Percentiles rank a stretch among this genome's conserved stretches.
Conservation (phyloP, 2,797 vertebrate genomes). For the Lepidocolaptes lacrymiger region DNA sequence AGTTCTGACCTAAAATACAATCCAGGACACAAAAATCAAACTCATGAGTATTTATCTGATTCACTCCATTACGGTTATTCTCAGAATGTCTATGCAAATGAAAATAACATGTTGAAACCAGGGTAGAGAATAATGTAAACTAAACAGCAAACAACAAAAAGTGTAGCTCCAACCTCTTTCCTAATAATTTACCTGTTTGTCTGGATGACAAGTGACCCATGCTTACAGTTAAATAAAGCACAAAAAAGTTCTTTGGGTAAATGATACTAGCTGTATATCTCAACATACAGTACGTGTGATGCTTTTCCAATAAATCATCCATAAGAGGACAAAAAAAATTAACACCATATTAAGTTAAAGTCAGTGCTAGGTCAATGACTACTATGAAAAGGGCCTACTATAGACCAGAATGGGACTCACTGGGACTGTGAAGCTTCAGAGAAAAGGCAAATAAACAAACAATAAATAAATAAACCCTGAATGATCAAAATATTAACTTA, state of each 20-base stretch:
- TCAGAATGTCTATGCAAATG: neutral
- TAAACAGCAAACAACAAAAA: neutral
- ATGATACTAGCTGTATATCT: neutral
- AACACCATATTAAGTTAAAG: neutral
- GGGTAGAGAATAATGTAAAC: neutral
- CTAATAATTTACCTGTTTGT: neutral
- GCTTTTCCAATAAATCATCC: neutral
- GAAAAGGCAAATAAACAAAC: constrained; percentile 57
- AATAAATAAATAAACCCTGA: constrained; percentile 66
- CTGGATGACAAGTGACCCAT: neutral
- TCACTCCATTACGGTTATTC: neutral
- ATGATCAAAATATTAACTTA: constrained; percentile 70
- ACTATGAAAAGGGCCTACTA: neutral
- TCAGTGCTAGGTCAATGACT: neutral
- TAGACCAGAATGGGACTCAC: neutral
- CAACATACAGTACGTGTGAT: neutral
- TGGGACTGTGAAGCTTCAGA: constrained; percentile 10
- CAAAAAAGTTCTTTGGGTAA: neutral
- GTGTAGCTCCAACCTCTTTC: neutral
- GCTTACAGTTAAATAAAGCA: neutral
- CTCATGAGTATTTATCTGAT: neutral
- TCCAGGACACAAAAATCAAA: neutral
- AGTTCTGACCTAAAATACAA: neutral
- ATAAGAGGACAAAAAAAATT: neutral
- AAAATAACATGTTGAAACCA: neutral